Percentiles rank a stretch among this genome's conserved stretches.
Conservation (phyloP, 23 tunicate genomes). For the Styela clava region DNA sequence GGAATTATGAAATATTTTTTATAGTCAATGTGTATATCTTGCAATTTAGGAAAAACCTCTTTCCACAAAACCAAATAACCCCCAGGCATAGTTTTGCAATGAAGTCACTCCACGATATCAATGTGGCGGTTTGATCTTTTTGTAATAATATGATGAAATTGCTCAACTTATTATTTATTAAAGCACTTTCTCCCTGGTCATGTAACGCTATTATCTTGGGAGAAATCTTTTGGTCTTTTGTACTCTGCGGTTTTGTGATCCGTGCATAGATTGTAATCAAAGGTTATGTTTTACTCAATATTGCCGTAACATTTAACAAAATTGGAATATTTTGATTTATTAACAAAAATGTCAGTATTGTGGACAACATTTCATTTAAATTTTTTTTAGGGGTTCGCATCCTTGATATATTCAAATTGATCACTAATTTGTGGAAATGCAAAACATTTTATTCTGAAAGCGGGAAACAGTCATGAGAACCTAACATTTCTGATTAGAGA, state of each 20-base stretch:
- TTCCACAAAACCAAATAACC: neutral
- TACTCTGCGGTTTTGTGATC: neutral
- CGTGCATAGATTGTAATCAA: neutral
- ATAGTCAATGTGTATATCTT: neutral
- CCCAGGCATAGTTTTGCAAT: neutral
- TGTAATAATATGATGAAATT: neutral
- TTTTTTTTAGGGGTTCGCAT: too few relatives aligned
- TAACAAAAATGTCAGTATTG: too few relatives aligned
- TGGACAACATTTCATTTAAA: too few relatives aligned
- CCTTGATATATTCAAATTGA: too few relatives aligned
- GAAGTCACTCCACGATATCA: neutral
- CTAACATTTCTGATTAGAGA: too few relatives aligned
- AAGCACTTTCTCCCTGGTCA: neutral
- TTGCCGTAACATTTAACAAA: too few relatives aligned
- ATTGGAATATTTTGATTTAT: too few relatives aligned
- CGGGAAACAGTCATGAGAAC: too few relatives aligned
- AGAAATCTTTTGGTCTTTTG: neutral
- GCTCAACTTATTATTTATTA: neutral
- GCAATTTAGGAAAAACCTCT: neutral
- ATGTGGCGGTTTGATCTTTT: neutral
- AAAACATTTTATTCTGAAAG: too few relatives aligned
- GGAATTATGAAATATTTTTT: too few relatives aligned
- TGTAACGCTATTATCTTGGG: neutral
- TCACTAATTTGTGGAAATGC: too few relatives aligned
- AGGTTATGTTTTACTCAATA: neutral